Percentiles rank a stretch among this genome's conserved stretches.
Evolutionary conservation across 1,140 invertebrate genomes (phyloP).

Genomic region (Alviniconcha marisindica): DNA sequence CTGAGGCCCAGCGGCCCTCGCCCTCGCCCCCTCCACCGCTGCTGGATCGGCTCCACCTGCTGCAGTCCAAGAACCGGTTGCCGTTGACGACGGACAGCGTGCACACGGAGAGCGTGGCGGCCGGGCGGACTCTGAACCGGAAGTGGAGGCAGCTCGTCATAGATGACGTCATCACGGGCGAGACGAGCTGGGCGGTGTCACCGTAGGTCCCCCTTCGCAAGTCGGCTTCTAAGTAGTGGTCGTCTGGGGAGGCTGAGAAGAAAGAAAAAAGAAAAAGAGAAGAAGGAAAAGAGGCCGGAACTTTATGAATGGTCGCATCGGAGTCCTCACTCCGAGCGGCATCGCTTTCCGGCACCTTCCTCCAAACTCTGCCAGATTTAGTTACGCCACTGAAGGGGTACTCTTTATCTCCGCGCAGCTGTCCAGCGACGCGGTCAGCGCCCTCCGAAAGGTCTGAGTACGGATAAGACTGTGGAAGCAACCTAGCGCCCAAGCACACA

Average conservation of each 20-base stretch:
- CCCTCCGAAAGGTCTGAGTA: no score
- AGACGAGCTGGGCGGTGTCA: background rate
- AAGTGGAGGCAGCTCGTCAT: conserved; percentile 32
- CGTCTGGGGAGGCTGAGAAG: background rate
- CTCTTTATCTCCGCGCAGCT: no score
- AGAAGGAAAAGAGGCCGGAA: no score
- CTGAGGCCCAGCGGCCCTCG: background rate
- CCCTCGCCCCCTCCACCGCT: background rate
- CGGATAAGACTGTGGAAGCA: no score
- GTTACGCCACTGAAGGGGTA: no score
- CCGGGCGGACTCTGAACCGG: background rate
- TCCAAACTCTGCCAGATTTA: background rate
- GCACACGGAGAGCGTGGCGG: conserved; percentile 27
- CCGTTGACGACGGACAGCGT: background rate
- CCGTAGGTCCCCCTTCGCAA: background rate
- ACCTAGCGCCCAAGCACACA: no score
- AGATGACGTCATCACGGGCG: conserved; percentile 32
- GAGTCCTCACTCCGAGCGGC: background rate
- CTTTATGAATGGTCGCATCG: no score
- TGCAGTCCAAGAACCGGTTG: conserved; percentile 19
- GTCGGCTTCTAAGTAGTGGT: background rate
- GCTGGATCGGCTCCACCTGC: conserved; percentile 19
- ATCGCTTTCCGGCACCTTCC: background rate
- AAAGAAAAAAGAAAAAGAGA: background rate
- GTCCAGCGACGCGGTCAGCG: no score